These are phyloP conservation scores for Hydractinia symbiolongicarpus DNA, from an alignment of 30 jellyfish, hydroid and myxozoan species.

Conservation along the genomic window DNA sequence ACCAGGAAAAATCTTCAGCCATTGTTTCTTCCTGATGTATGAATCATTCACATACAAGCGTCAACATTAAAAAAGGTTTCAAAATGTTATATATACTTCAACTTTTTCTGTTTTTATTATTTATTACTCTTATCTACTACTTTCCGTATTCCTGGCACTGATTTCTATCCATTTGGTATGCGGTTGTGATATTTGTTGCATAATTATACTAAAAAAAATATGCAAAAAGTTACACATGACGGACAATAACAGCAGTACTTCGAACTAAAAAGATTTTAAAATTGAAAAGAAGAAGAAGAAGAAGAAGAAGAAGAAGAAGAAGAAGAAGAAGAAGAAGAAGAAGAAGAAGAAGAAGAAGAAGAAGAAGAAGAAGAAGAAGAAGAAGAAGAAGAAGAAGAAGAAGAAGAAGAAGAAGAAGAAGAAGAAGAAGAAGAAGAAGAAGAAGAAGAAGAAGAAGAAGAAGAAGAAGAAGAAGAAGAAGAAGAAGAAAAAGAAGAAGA, in stretches of 20 bases:
- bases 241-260: background rate
- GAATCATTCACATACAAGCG: too few species aligned
- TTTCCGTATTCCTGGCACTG: too few species aligned
- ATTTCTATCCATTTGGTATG: too few species aligned
- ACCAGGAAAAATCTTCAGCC: background rate
- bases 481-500: conserved; percentile 35
- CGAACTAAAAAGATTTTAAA: background rate
- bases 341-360: conserved; percentile 43
- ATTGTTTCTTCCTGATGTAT: too few species aligned
- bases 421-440: conserved; percentile 46
- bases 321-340: conserved; percentile 35
- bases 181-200: background rate
- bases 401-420: conserved; percentile 38
- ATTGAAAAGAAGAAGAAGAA: conserved; percentile 15
- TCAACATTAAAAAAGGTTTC: too few species aligned
- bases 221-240: background rate
- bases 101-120: too few species aligned
- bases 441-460: conserved; percentile 37
- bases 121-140: too few species aligned
- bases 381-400: conserved; percentile 53
- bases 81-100: too few species aligned
- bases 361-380: conserved; percentile 61
- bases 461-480: conserved; percentile 52
- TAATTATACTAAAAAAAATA: background rate
- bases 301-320: conserved; percentile 19